phyloP scores from a whole-genome alignment of 2,888 invertebrate genomes.

The Beris morrisii region DNA sequence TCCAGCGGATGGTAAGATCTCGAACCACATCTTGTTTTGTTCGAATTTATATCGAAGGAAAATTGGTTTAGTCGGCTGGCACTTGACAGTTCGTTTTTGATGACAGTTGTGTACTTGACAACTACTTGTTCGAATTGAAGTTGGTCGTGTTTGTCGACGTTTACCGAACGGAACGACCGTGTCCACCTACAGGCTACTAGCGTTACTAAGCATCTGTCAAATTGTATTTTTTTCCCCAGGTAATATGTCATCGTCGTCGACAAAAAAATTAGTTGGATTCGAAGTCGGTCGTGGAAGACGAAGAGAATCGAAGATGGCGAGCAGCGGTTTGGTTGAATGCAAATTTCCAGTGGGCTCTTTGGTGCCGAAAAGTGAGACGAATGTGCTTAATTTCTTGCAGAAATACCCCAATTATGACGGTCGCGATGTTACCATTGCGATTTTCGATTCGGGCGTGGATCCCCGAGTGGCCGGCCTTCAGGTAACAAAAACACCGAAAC shows the following conservation, averaged over 20 bases:
- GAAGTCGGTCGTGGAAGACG: neutral
- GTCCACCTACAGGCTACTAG: neutral
- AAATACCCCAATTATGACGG: slow-evolving; percentile 93
- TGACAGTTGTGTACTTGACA: neutral
- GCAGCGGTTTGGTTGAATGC: slow-evolving; percentile 58
- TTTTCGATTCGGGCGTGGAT: slow-evolving; percentile 97
- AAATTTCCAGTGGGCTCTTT: slow-evolving; percentile 83
- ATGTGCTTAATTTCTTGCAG: slow-evolving; percentile 79
- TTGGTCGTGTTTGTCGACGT: too few relatives aligned
- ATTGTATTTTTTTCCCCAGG: neutral
- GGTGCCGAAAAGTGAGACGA: slow-evolving; percentile 93
- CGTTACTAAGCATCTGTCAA: neutral
- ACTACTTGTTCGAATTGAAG: neutral
- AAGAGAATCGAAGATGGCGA: slow-evolving; percentile 28
- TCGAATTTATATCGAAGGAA: slow-evolving; percentile 1
- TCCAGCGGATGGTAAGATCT: slow-evolving; percentile 66
- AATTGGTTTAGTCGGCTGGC: neutral
- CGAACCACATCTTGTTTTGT: slow-evolving; percentile 69
- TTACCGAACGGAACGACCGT: neutral
- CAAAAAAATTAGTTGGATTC: neutral
- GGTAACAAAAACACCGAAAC: too few relatives aligned
- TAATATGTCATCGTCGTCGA: neutral
- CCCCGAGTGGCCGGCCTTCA: slow-evolving; percentile 92
- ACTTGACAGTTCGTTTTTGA: neutral
- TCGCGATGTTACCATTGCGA: slow-evolving; percentile 86